Evolutionary conservation across 1,140 invertebrate genomes (phyloP), one percentile per base, ranked within the genome.

Genomic region (Cherax destructor): DNA sequence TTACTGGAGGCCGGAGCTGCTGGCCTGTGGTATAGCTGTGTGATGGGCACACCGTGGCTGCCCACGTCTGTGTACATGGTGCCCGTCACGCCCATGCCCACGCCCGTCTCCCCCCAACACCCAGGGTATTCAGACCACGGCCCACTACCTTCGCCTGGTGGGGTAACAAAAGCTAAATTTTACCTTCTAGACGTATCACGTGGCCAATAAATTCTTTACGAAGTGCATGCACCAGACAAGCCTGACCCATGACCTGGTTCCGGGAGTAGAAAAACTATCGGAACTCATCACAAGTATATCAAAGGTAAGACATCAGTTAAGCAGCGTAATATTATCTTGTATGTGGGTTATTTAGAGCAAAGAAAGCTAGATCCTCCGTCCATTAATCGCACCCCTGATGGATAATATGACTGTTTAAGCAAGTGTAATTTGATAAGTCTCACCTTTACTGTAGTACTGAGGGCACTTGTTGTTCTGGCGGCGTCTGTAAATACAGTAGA

Each of bases 91-190:
- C 83, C 88, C 49, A 83, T 78, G n/a, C 81, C 80, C 56, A 91
- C 85, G 11, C 92, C 89, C 7, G 80, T 86, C 49, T 92, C 92
- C n/a, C 91, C 92, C 92, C 92, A 92, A 47, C 92, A 92, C 24
- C 89, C 92, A 52, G 92, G 91, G 72, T 92, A 88, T 49, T 87
- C 92, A 7, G 89, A 88, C 92, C 92, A 92, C 4, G 92, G 92
- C 3, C 92, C 92, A 30, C 89, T 79, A 47, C 89, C 86, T 30
- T 91, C 87, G n/a, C 91, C 92, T 88, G 86, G 10, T 56, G 61
- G 30, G 59, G 65, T 30, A 56, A 74, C n/a, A 18, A 76, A 69
- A 13, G 72, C 79, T 10, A 83, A 47, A 61, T 30, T 16, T 59
- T 47, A 87, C 50, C 9, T 30, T 30, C n/a, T 9, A 79, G 50